Base-by-base conservation (phyloP, 2,797 vertebrate genomes). In the Aldrovandia affinis region DNA sequence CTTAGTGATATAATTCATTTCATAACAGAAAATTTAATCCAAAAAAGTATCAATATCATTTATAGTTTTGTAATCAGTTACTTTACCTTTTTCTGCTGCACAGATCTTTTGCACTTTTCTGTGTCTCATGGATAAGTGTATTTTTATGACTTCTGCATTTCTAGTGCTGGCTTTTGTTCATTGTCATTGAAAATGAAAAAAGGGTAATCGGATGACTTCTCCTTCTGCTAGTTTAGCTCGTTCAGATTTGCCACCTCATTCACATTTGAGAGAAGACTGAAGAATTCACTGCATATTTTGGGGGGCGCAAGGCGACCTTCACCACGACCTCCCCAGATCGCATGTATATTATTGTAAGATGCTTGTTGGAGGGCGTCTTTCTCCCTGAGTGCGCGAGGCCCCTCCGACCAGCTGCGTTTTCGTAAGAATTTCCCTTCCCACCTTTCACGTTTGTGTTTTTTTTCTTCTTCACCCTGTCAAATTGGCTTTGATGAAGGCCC, bases 401-500 rank as follows among this genome's bases (percentile, higher is more conserved):
- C 88, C 90, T 92, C 87, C 88, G 88, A 94, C 89, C 95, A 95
- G 94, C 95, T 95, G 93, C 93, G 91, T 95, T 96, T 95, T 95
- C 90, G 89, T 93, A 94, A 92, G 95, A 91, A 81, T 52, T 52
- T 52, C 12, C 12, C n/a, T n/a, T n/a, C n/a, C n/a, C n/a, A n/a
- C n/a, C n/a, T n/a, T n/a, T 52, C 12, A 4, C 89, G 89, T 78
- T 65, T 86, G 73, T 42, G 91, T 91, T 91, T 87, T 82, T 83
- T 81, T 89, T 85, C 83, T 88, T 90, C 90, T 90, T 90, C 92
- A 92, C 47, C 22, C 83, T 50, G 89, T 95, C 93, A 94, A 96
- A 96, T 96, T 95, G 95, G 94, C 90, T 92, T 92, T 95, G 94
- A 95, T 95, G 95, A 96, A 95, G 94, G 93, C 94, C 94, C 91